Conservation (phyloP, 2,797 vertebrate genomes). For the Propithecus perrieri region DNA sequence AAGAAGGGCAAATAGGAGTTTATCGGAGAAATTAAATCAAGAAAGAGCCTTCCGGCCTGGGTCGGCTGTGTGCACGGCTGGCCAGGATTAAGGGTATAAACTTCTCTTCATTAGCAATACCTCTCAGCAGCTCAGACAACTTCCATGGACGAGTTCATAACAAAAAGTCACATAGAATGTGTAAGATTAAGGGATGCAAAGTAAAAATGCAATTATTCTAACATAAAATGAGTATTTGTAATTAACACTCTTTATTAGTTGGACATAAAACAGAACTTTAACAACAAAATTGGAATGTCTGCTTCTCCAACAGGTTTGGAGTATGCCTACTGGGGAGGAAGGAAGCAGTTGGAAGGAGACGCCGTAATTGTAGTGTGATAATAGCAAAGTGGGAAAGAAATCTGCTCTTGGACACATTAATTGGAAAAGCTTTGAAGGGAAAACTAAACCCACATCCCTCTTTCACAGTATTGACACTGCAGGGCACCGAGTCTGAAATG, state of each 20-base stretch:
- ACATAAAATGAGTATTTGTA: not conserved
- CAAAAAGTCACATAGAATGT: not conserved
- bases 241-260: not conserved
- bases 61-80: not conserved
- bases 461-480: not conserved
- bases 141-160: not conserved
- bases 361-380: rapidly evolving
- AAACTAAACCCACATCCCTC: not conserved
- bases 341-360: too few relatives aligned
- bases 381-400: not conserved
- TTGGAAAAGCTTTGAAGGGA: not conserved
- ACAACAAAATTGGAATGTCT: not conserved
- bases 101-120: not conserved
- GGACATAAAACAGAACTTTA: not conserved
- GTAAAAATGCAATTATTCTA: not conserved
- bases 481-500: not conserved
- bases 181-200: not conserved
- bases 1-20: not conserved
- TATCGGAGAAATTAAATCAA: not conserved
- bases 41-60: not conserved
- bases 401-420: not conserved
- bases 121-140: not conserved
- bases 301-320: not conserved
- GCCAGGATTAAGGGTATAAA: not conserved
- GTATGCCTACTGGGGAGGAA: rapidly evolving